A percentile compares a stretch with the other conserved stretches of the same genome.
These are phyloP conservation scores for Solen grandis DNA, from an alignment of 1,140 invertebrate species.

Conservation along the genomic window DNA sequence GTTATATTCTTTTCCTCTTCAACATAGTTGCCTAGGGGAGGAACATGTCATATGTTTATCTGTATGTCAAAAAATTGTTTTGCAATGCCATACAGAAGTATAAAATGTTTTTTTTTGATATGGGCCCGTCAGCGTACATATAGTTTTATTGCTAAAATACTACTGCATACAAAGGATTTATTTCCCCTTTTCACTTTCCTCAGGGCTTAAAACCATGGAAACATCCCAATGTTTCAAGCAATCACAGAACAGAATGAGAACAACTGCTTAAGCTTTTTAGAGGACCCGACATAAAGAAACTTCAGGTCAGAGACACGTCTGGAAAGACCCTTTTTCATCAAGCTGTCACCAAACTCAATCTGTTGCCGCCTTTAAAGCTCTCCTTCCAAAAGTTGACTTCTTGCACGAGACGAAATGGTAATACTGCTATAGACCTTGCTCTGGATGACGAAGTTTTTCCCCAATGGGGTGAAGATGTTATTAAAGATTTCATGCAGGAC, in stretches of 20 bases:
- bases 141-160: too few species aligned
- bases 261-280: slow-evolving; percentile 42
- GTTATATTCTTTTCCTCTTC: too few species aligned
- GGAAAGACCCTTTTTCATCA: slow-evolving; percentile 64
- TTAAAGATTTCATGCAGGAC: slow-evolving; percentile 44
- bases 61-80: too few species aligned
- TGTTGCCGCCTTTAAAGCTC: slow-evolving; percentile 59
- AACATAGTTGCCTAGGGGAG: too few species aligned
- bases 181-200: too few species aligned
- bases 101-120: too few species aligned
- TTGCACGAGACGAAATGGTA: slow-evolving; percentile 54
- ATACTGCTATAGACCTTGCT: slow-evolving; percentile 64
- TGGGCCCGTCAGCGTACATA: too few species aligned
- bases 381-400: slow-evolving; percentile 58
- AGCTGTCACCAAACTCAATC: slow-evolving; percentile 47
- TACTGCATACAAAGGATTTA: too few species aligned
- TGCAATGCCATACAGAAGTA: too few species aligned
- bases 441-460: slow-evolving; percentile 38
- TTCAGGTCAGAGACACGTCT: slow-evolving; percentile 20
- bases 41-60: too few species aligned
- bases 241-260: slow-evolving; percentile 28
- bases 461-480: slow-evolving; percentile 44
- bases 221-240: slow-evolving; percentile 26
- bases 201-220: slow-evolving; percentile 45
- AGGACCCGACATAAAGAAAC: slow-evolving; percentile 60